phyloP scores from a whole-genome alignment of 1,140 invertebrate genomes.

The Leptopilina boulardi region DNA sequence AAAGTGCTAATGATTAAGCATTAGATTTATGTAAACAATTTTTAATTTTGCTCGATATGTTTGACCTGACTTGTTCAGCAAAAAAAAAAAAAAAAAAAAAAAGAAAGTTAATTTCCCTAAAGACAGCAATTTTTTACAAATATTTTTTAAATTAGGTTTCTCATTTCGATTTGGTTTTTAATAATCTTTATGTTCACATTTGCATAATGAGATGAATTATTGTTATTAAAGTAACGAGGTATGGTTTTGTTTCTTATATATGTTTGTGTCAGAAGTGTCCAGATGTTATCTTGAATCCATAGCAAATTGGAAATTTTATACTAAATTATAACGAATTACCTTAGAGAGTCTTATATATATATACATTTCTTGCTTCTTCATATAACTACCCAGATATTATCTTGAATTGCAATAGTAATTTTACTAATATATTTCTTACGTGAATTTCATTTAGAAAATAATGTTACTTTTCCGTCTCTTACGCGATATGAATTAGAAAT shows the following conservation, averaged over 20 bases:
- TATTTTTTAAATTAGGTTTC: background rate
- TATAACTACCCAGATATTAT: conserved; percentile 7
- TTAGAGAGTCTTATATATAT: background rate
- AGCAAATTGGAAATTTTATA: conserved; percentile 26
- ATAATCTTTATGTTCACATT: background rate
- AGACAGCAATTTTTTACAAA: background rate
- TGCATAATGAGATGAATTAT: conserved; percentile 30
- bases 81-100: background rate
- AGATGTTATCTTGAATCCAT: conserved; percentile 29
- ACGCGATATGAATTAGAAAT: background rate
- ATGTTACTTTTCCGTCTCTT: conserved; percentile 34
- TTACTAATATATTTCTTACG: conserved; percentile 32
- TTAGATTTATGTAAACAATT: too few species aligned
- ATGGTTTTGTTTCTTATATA: conserved; percentile 17
- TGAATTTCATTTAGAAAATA: conserved; percentile 18
- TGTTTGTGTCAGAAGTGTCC: conserved; percentile 21
- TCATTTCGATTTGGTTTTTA: background rate
- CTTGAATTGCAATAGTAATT: conserved; percentile 33
- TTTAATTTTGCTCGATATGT: too few species aligned
- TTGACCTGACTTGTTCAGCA: too few species aligned
- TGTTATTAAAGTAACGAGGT: conserved; percentile 29
- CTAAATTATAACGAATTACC: conserved; percentile 28
- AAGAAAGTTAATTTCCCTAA: background rate
- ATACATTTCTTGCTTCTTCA: conserved; percentile 29
- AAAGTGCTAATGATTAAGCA: too few species aligned